These are phyloP conservation scores for Aleiodes leptofemur DNA, from an alignment of 2,888 invertebrate genomes.

Conservation along the genomic window DNA sequence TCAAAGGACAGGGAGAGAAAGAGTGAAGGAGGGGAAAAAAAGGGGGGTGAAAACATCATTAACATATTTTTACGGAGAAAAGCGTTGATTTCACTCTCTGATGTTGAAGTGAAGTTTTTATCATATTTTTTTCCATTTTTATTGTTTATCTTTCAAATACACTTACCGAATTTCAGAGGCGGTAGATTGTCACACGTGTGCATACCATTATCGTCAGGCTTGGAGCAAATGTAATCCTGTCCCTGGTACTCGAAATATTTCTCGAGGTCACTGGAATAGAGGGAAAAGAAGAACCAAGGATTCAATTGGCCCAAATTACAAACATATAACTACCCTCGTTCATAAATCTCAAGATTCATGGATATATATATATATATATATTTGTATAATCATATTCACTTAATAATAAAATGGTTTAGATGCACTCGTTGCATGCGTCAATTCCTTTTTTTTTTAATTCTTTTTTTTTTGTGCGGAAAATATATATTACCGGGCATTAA, in stretches of 20 bases:
- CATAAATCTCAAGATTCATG: slow-evolving; percentile 40
- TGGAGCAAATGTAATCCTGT: slow-evolving; percentile 98
- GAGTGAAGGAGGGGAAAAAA: no score
- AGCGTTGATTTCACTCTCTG: not conserved
- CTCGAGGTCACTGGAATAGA: slow-evolving; percentile 79
- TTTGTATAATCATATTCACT: slow-evolving; percentile 33
- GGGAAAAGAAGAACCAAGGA: slow-evolving; percentile 48
- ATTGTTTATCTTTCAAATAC: not conserved
- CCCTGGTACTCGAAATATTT: slow-evolving; percentile 93
- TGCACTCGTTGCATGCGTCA: slow-evolving; percentile 68
- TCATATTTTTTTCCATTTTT: no score
- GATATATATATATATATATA: slow-evolving; percentile 41
- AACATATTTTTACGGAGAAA: slow-evolving; percentile 1
- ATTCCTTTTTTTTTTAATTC: not conserved
- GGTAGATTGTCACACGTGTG: slow-evolving; percentile 92
- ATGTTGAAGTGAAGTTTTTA: not conserved
- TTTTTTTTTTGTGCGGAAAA: slow-evolving; percentile 55
- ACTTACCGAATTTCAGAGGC: slow-evolving; percentile 77
- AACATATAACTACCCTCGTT: not conserved
- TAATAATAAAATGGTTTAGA: slow-evolving; percentile 59
- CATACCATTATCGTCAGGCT: slow-evolving; percentile 95
- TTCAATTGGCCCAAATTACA: slow-evolving; percentile 2
- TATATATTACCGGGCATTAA: slow-evolving; percentile 29
- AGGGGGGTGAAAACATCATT: slow-evolving; percentile 6
- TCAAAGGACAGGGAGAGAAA: not conserved